These are phyloP conservation scores for Clitarchus hookeri DNA, from an alignment of 2,888 invertebrate genomes.

Conservation along the genomic window DNA sequence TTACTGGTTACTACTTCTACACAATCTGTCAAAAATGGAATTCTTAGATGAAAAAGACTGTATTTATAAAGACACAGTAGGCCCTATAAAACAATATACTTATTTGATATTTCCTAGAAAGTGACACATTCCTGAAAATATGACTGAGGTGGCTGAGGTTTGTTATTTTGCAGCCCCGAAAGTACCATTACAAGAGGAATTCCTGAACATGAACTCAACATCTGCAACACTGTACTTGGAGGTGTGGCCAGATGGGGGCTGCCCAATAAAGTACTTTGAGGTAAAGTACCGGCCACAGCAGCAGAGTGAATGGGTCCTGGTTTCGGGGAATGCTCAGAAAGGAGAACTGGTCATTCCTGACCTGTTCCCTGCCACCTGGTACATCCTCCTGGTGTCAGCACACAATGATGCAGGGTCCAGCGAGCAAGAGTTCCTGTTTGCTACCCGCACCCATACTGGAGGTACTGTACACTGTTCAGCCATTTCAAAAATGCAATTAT, in stretches of 20 bases:
- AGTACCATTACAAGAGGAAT: constrained; percentile 72
- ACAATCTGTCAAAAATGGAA: no score
- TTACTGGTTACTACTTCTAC: no score
- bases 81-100: no score
- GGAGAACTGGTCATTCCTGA: constrained; percentile 64
- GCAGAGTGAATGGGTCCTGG: constrained; percentile 59
- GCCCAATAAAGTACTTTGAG: constrained; percentile 78
- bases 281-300: constrained; percentile 64
- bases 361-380: constrained; percentile 70
- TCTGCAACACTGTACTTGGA: constrained; percentile 77
- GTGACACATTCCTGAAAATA: no score
- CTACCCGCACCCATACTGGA: constrained; percentile 72
- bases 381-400: constrained; percentile 70
- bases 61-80: no score
- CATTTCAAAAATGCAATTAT: no score
- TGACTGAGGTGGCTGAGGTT: no score
- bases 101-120: no score
- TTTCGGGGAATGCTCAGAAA: constrained; percentile 57
- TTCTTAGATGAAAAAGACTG: no score
- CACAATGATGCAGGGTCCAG: constrained; percentile 75
- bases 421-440: constrained; percentile 70
- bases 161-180: constrained; percentile 61
- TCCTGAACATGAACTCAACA: constrained; percentile 78
- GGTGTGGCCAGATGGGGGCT: constrained; percentile 86
- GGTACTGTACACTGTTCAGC: constrained; percentile 55